phyloP scores from a whole-genome alignment of 2,888 invertebrate species.

The Macaria notata region DNA sequence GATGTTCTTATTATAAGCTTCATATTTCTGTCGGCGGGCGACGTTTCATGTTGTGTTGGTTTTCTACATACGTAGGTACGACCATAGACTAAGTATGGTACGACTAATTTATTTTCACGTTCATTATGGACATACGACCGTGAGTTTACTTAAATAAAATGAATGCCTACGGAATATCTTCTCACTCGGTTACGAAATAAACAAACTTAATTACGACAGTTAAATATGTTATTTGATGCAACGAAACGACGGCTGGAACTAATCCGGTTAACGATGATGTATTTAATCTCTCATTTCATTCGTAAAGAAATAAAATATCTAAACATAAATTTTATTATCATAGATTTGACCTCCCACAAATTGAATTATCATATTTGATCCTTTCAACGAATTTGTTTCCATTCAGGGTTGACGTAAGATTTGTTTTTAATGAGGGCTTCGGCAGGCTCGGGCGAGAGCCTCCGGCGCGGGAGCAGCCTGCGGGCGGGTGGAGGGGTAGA shows the following conservation, averaged over 20 bases:
- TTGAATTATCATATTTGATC: slow-evolving; percentile 68
- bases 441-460: slow-evolving; percentile 38
- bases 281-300: slow-evolving; percentile 11
- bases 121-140: too few relatives aligned
- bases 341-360: slow-evolving; percentile 51
- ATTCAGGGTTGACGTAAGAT: slow-evolving; percentile 69
- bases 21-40: background rate
- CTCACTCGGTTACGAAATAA: too few relatives aligned
- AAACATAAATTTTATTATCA: slow-evolving; percentile 22
- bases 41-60: too few relatives aligned
- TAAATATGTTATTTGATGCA: background rate
- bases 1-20: background rate
- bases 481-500: slow-evolving; percentile 21
- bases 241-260: slow-evolving; percentile 5
- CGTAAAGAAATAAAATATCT: slow-evolving; percentile 15
- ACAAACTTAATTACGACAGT: too few relatives aligned
- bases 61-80: too few relatives aligned
- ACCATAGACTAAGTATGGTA: too few relatives aligned
- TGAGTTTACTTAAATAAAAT: too few relatives aligned
- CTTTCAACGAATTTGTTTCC: slow-evolving; percentile 63
- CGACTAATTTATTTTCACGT: too few relatives aligned
- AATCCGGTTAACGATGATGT: slow-evolving; percentile 17
- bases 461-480: slow-evolving; percentile 33
- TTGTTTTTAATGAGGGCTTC: slow-evolving; percentile 65
- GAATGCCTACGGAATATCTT: too few relatives aligned